phyloP scores from a whole-genome alignment of 1,140 invertebrate species.

The Nasonia longicornis region DNA sequence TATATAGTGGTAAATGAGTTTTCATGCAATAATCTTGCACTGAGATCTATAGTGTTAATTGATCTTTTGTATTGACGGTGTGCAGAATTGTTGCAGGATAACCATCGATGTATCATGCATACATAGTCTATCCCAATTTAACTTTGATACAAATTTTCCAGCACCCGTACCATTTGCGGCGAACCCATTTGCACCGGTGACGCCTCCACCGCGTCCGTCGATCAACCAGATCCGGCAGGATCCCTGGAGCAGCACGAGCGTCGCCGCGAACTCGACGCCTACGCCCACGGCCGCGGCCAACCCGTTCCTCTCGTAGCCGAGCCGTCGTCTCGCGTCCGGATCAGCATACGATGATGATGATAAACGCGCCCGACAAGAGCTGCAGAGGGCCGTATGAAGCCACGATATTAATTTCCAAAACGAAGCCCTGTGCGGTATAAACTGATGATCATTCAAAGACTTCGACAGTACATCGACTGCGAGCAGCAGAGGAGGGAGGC shows the following conservation, averaged over 20 bases:
- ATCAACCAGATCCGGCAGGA: slow-evolving; percentile 70
- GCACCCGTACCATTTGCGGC: slow-evolving; percentile 61
- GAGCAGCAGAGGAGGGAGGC: not conserved
- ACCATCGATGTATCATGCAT: not conserved
- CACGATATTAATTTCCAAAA: slow-evolving; percentile 22
- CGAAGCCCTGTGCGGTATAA: slow-evolving; percentile 38
- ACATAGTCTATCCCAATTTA: not conserved
- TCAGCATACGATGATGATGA: not conserved
- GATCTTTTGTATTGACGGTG: not conserved
- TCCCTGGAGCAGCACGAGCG: slow-evolving; percentile 63
- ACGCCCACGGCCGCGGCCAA: slow-evolving; percentile 64
- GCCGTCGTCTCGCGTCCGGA: not conserved
- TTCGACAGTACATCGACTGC: slow-evolving; percentile 4
- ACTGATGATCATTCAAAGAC: slow-evolving; percentile 12
- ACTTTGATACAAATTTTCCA: slow-evolving; percentile 53
- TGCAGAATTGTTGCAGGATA: not conserved
- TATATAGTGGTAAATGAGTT: too few species aligned
- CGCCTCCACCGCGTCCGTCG: slow-evolving; percentile 66
- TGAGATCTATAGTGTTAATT: too few species aligned
- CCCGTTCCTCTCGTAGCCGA: slow-evolving; percentile 68
- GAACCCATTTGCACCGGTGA: slow-evolving; percentile 67
- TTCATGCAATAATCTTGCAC: too few species aligned
- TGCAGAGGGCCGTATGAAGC: not conserved
- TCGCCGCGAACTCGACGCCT: slow-evolving; percentile 57
- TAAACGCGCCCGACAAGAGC: not conserved